A percentile compares a stretch with the other conserved stretches of the same genome.
Evolutionary conservation across 2,113 vertebrate species (phyloP).

Genomic region (Coptodon bakossiorum): DNA sequence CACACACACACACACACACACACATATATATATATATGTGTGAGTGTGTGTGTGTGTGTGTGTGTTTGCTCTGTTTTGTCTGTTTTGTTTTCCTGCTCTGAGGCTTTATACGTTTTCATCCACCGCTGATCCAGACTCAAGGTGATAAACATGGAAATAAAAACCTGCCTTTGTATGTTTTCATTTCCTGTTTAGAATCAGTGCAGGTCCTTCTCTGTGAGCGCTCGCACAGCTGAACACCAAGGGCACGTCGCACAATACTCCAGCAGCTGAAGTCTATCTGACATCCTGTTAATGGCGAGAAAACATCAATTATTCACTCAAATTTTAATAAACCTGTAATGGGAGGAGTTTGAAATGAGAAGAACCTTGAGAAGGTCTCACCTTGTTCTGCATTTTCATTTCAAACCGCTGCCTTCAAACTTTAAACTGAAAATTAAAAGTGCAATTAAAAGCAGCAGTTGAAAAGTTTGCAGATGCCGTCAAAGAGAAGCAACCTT

Average conservation of each 20-base stretch:
- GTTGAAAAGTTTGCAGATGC: not conserved
- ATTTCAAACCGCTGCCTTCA: slow-evolving; percentile 17
- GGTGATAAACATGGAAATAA: slow-evolving; percentile 55
- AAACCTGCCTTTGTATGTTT: slow-evolving; percentile 38
- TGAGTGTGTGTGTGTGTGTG: not conserved
- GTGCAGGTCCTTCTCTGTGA: not conserved
- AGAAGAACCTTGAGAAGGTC: not conserved
- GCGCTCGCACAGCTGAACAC: not conserved
- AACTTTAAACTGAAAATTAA: slow-evolving; percentile 31
- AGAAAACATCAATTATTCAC: slow-evolving; percentile 45
- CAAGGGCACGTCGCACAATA: slow-evolving; percentile 42
- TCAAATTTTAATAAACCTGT: slow-evolving; percentile 46
- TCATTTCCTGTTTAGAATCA: slow-evolving; percentile 17
- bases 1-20: no score
- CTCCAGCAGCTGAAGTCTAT: not conserved
- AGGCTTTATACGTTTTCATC: slow-evolving; percentile 32
- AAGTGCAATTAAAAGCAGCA: slow-evolving; percentile 39
- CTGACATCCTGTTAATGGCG: slow-evolving; percentile 42
- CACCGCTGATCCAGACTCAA: slow-evolving; percentile 31
- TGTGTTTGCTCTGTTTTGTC: not conserved
- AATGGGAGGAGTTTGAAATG: slow-evolving; percentile 36
- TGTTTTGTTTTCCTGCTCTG: slow-evolving; percentile 2
- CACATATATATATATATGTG: no score
- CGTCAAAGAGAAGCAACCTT: not conserved
- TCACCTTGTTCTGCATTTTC: not conserved